A percentile compares a stretch with the other conserved stretches of the same genome.
phyloP scores from a whole-genome alignment of 2,888 invertebrate species.

The Xanthia togata region DNA sequence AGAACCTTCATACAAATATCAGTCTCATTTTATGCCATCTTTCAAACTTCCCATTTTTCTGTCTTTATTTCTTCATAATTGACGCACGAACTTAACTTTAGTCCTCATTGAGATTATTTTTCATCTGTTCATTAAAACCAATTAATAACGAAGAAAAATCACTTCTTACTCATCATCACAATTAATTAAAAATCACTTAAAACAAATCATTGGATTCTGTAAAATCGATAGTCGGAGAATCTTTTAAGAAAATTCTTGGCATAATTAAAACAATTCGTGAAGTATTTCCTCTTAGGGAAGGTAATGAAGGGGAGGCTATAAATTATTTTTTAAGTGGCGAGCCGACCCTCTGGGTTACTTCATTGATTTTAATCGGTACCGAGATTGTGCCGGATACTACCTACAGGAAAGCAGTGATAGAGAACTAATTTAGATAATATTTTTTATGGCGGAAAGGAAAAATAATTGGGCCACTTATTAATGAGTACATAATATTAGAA shows the following conservation, averaged over 20 bases:
- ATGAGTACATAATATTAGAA: not conserved
- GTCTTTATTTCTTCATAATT: not conserved
- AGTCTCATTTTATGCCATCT: not conserved
- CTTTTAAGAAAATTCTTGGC: slow-evolving; percentile 57
- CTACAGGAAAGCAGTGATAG: slow-evolving; percentile 19
- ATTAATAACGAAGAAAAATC: slow-evolving; percentile 20
- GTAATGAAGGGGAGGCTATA: slow-evolving; percentile 78
- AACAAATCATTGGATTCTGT: slow-evolving; percentile 29
- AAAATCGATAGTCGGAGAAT: slow-evolving; percentile 57
- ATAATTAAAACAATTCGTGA: slow-evolving; percentile 74
- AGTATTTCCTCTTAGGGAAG: slow-evolving; percentile 72
- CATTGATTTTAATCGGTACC: slow-evolving; percentile 79
- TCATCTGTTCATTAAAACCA: slow-evolving; percentile 7
- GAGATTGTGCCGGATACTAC: slow-evolving; percentile 45
- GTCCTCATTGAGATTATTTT: not conserved
- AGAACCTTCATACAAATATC: not conserved
- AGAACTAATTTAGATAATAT: slow-evolving; percentile 44
- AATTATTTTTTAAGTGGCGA: slow-evolving; percentile 83
- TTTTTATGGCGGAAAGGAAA: slow-evolving; percentile 9
- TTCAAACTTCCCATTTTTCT: not conserved
- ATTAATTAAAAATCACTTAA: slow-evolving; percentile 54
- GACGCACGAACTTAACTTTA: too few species aligned
- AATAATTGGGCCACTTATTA: not conserved
- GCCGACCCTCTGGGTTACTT: slow-evolving; percentile 69
- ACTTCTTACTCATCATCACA: slow-evolving; percentile 19